Conservation (phyloP, 2,888 invertebrate genomes). For the Drosophila paranaensis region DNA sequence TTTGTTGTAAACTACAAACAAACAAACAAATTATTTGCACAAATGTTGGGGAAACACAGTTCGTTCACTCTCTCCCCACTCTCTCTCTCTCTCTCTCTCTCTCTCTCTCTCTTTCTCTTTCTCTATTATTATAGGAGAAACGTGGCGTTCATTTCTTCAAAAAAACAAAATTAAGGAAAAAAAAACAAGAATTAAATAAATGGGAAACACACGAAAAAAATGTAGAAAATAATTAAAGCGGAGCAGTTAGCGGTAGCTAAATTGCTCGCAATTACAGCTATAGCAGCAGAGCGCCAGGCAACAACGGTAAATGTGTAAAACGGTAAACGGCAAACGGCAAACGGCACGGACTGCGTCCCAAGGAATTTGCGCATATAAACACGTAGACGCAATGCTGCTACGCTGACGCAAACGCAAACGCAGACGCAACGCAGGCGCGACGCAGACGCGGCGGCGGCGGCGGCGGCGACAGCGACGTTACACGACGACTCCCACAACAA, state of each 20-base stretch:
- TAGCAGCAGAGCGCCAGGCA: slow-evolving; percentile 29
- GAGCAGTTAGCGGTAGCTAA: slow-evolving; percentile 13
- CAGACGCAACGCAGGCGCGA: slow-evolving; percentile 17
- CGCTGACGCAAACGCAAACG: slow-evolving; percentile 21
- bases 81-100: not conserved
- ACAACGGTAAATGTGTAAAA: slow-evolving; percentile 28
- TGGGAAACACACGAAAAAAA: slow-evolving; percentile 36
- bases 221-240: slow-evolving; percentile 31
- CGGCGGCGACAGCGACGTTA: slow-evolving; percentile 29
- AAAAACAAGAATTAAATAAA: slow-evolving; percentile 18
- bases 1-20: slow-evolving; percentile 34
- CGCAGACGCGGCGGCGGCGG: slow-evolving; percentile 46
- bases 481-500: slow-evolving; percentile 16
- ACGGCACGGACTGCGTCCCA: slow-evolving; percentile 60
- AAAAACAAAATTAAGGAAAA: not conserved
- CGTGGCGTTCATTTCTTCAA: slow-evolving; percentile 65
- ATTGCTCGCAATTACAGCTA: slow-evolving; percentile 24
- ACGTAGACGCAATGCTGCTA: slow-evolving; percentile 64
- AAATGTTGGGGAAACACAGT: slow-evolving; percentile 26
- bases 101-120: slow-evolving; percentile 16
- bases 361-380: slow-evolving; percentile 73
- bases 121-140: slow-evolving; percentile 54
- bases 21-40: slow-evolving; percentile 35
- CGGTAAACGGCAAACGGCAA: slow-evolving; percentile 53
- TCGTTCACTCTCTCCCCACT: slow-evolving; percentile 7